Evolutionary conservation across 1,140 invertebrate genomes (phyloP), one percentile per base, ranked within the genome.

Genomic region (Anthonomus grandis): DNA sequence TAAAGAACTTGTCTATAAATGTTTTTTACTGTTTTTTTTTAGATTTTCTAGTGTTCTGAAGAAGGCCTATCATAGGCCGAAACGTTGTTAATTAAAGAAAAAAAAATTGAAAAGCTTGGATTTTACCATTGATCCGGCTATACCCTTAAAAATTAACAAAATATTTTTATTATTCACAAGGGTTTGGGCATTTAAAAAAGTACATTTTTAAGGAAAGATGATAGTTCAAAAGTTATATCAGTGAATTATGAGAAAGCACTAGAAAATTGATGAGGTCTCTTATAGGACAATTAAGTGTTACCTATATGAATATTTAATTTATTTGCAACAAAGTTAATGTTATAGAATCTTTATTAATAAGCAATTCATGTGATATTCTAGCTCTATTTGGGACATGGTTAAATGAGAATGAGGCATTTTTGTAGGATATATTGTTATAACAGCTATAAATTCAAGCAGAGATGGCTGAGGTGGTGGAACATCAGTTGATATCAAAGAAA

Each of bases 361-460:
- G n/a, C n/a, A n/a, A n/a, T n/a, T n/a, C n/a, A n/a, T n/a, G 6
- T 18, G 41, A 54, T 44, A 25, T 54, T 12, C 9, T 54, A 44
- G 41, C 38, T n/a, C 15, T 55, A 4, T 27, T 27, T 21, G 44
- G n/a, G n/a, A n/a, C n/a, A n/a, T n/a, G n/a, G n/a, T n/a, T n/a
- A n/a, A n/a, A n/a, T n/a, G n/a, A n/a, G 21, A 13, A 53, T 24
- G 51, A 53, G 13, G 22, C 24, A 15, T 13, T 42, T 17, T 18
- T 44, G 25, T 53, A 42, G 42, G 37, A 44, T 23, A 21, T 44
- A 19, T 17, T 5, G 19, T 10, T 18, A 44, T 13, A 15, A 23
- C 36, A 22, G 51, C 51, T 6, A 17, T 53, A 27, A 38, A 53
- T 24, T 24, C 37, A 22, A 44, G 51, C 34, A 53, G 51, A 44